Evolutionary conservation across 2,797 vertebrate genomes (phyloP).

Genomic region (Scarus forsteni): DNA sequence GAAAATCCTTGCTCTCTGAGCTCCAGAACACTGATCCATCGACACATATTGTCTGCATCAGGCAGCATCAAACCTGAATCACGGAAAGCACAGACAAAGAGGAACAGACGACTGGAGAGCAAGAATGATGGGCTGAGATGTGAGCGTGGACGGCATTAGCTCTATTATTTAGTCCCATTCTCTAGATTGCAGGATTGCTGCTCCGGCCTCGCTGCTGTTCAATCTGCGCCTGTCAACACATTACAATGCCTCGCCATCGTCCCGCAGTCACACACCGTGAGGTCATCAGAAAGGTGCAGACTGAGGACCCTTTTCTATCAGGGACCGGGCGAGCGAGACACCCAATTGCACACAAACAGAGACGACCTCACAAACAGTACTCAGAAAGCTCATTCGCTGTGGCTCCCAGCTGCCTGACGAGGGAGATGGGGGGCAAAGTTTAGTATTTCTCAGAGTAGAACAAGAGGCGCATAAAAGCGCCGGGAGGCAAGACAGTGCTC

Average conservation of each 20-base stretch:
- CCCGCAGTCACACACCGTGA: slow-evolving; percentile 6
- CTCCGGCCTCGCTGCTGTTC: slow-evolving; percentile 36
- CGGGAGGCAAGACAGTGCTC: slow-evolving; percentile 1
- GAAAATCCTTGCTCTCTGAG: neutral
- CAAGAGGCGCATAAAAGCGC: slow-evolving; percentile 18
- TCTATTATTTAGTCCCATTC: slow-evolving; percentile 47
- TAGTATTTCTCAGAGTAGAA: slow-evolving; percentile 19
- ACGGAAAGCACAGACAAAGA: slow-evolving; percentile 43
- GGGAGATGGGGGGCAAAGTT: slow-evolving; percentile 36
- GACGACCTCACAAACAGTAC: slow-evolving; percentile 28
- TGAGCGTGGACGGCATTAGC: slow-evolving; percentile 39
- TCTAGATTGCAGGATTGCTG: slow-evolving; percentile 34
- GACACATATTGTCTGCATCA: slow-evolving; percentile 4
- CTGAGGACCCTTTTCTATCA: slow-evolving; percentile 26
- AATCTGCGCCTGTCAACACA: slow-evolving; percentile 41
- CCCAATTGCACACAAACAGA: slow-evolving; percentile 35
- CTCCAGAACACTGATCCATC: neutral
- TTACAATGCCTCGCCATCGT: slow-evolving; percentile 9
- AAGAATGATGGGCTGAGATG: slow-evolving; percentile 14
- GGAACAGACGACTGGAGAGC: slow-evolving; percentile 27
- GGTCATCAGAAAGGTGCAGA: slow-evolving; percentile 12
- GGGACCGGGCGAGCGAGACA: slow-evolving; percentile 21
- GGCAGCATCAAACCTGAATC: slow-evolving; percentile 53
- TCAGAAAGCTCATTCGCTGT: slow-evolving; percentile 26
- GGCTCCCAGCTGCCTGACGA: slow-evolving; percentile 7